phyloP scores from a whole-genome alignment of 2,888 invertebrate genomes.

The Agrilus mali region DNA sequence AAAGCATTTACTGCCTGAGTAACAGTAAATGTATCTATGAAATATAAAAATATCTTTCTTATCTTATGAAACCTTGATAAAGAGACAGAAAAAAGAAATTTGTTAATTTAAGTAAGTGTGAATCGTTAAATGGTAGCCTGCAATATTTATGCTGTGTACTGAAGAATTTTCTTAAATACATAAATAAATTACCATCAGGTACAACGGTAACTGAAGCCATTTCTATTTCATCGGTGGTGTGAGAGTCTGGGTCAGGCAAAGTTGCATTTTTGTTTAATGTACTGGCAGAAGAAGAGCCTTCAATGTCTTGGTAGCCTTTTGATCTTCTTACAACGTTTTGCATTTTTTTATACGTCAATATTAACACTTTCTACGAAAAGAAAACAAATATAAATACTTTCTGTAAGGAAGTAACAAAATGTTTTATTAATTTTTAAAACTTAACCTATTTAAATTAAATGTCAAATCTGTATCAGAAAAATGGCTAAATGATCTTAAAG shows the following conservation, averaged over 20 bases:
- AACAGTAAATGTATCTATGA: conserved; percentile 72
- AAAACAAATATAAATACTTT: too few relatives aligned
- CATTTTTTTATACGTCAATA: too few relatives aligned
- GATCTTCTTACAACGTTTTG: conserved; percentile 38
- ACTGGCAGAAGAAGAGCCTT: conserved; percentile 34
- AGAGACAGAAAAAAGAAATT: not conserved
- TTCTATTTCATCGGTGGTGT: conserved; percentile 51
- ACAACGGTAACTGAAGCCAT: conserved; percentile 70
- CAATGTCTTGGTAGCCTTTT: conserved; percentile 50
- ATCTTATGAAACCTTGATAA: not conserved
- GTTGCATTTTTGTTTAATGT: conserved; percentile 25
- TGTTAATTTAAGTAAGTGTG: too few relatives aligned
- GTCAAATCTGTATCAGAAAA: too few relatives aligned
- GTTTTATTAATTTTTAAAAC: too few relatives aligned
- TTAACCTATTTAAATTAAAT: too few relatives aligned
- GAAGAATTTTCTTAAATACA: too few relatives aligned
- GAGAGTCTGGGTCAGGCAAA: conserved; percentile 37
- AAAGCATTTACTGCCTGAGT: conserved; percentile 77
- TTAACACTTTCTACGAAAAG: too few relatives aligned
- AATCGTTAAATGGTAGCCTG: too few relatives aligned
- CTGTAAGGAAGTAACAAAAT: too few relatives aligned
- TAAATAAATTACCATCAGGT: conserved; percentile 51
- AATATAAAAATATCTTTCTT: not conserved
- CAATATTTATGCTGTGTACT: too few relatives aligned
- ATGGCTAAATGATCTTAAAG: too few relatives aligned